These are phyloP conservation scores for Barypeithes pellucidus DNA, from an alignment of 2,888 invertebrate species.

Conservation along the genomic window DNA sequence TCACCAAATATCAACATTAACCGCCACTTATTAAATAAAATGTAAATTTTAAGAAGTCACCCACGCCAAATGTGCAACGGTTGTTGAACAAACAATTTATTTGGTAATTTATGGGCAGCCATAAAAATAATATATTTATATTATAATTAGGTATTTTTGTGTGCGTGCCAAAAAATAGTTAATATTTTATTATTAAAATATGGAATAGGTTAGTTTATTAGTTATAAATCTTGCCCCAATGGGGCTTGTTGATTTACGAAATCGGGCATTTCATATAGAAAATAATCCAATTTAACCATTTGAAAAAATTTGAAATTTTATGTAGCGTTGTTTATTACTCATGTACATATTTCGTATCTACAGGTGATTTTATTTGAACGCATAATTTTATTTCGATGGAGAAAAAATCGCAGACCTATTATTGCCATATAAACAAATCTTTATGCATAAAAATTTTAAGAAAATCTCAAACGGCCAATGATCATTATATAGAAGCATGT, in stretches of 20 bases:
- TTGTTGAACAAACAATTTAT: constrained; percentile 27
- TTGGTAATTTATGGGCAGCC: constrained; percentile 15
- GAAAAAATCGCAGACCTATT: no score
- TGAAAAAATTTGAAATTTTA: no score
- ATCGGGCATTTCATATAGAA: not conserved
- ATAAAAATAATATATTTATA: constrained; percentile 11
- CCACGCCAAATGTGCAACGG: constrained; percentile 22
- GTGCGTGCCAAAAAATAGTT: not conserved
- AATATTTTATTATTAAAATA: not conserved
- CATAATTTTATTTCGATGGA: no score
- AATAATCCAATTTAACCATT: no score
- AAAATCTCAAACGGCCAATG: no score
- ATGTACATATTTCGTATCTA: no score
- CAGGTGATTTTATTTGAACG: no score
- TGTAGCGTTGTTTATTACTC: no score
- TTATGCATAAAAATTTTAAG: no score
- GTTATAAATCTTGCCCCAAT: not conserved
- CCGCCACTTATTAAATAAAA: constrained; percentile 8
- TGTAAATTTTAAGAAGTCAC: constrained; percentile 34
- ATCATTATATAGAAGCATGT: no score
- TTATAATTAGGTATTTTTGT: not conserved
- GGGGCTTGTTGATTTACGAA: not conserved
- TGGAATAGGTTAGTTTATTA: not conserved
- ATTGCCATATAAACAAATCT: no score
- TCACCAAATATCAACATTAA: constrained; percentile 18